These are phyloP conservation scores for Naso thynnoides DNA, from an alignment of 2,797 vertebrate genomes.

Conservation along the genomic window DNA sequence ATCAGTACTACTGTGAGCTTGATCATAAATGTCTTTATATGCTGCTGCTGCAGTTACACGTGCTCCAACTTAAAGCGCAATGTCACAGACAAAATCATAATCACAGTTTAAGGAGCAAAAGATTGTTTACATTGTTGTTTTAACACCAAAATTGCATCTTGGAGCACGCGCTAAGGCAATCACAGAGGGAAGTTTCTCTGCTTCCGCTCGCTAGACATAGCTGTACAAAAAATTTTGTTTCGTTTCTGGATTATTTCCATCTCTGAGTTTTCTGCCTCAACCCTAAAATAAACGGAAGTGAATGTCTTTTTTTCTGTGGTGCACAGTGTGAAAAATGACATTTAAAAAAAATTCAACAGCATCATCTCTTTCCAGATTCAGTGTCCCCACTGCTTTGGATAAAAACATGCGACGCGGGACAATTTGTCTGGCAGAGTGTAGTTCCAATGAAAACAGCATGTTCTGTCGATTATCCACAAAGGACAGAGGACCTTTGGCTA, in stretches of 20 bases:
- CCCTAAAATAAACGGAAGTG: constrained; percentile 8
- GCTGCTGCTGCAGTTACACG: constrained; percentile 8
- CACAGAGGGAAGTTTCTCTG: constrained; percentile 5
- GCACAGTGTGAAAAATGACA: background rate
- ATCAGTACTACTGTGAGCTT: background rate
- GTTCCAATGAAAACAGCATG: constrained; percentile 11
- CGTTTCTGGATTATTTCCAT: constrained; percentile 1
- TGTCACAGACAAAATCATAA: constrained; percentile 4
- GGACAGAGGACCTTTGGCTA: background rate
- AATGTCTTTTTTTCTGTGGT: constrained; percentile 2
- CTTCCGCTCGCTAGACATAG: background rate
- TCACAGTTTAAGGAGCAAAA: constrained; percentile 21
- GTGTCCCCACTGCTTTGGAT: constrained; percentile 6
- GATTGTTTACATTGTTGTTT: constrained; percentile 41
- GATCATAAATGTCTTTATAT: constrained; percentile 1
- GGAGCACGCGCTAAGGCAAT: constrained; percentile 5
- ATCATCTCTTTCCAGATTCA: constrained; percentile 29
- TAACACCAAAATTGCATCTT: constrained; percentile 28
- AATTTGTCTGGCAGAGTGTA: background rate
- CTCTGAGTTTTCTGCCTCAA: constrained; percentile 8
- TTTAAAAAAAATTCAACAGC: constrained; percentile 4
- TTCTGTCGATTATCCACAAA: background rate
- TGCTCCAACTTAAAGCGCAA: background rate
- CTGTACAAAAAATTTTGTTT: background rate
- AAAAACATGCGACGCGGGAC: constrained; percentile 3